phyloP scores from a whole-genome alignment of 2,797 vertebrate genomes.

The Lophura swinhoii region DNA sequence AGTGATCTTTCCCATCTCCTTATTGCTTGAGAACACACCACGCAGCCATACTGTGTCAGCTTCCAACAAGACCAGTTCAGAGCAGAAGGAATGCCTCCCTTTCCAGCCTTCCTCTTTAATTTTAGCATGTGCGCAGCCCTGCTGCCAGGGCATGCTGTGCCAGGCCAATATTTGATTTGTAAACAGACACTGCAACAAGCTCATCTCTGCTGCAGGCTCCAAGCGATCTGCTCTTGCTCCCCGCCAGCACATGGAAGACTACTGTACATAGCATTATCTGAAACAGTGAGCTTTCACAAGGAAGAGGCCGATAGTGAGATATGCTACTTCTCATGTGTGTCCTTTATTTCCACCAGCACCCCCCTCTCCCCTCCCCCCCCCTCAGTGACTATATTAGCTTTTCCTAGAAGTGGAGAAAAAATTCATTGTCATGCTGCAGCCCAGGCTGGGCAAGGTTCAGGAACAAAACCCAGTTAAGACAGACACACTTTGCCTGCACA shows the following conservation, averaged over 20 bases:
- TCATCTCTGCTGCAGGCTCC: conserved; percentile 32
- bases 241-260: not conserved
- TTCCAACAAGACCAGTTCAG: conserved; percentile 11
- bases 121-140: not conserved
- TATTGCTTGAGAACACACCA: conserved; percentile 37
- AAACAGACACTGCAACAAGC: conserved; percentile 51
- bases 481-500: not conserved
- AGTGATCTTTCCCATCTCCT: not conserved
- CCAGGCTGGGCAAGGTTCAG: accelerated
- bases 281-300: not conserved
- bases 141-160: conserved; percentile 56
- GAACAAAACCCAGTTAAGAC: not conserved
- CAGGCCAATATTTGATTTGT: conserved; percentile 54
- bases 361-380: not conserved
- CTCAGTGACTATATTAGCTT: not conserved
- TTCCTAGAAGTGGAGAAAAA: not conserved
- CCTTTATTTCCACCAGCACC: not conserved
- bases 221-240: conserved; percentile 5
- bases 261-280: not conserved
- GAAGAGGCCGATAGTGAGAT: not conserved
- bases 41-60: not conserved
- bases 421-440: not conserved
- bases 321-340: not conserved
- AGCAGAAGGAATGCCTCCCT: conserved; percentile 36
- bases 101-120: conserved; percentile 64